Base-by-base conservation (phyloP, 1,140 invertebrate genomes). In the Oscheius sp. region DNA sequence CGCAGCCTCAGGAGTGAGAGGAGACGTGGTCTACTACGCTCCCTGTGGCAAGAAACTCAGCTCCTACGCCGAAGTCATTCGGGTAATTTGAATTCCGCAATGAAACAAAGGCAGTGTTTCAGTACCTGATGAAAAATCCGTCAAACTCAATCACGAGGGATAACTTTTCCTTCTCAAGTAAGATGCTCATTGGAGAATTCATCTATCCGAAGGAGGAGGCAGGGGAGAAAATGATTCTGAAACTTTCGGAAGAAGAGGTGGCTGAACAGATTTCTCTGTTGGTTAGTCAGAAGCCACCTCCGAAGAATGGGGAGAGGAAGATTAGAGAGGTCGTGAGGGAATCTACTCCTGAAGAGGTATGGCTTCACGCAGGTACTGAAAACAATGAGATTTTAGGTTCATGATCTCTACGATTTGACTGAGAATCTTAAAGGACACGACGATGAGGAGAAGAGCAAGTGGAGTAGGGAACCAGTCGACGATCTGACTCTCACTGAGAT, bases 21-120 rank as follows among this genome's bases (percentile, higher is more conserved):
- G 69, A 35, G 69, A 71, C 23, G 69, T 71, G n/a, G 31, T 36
- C 2, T 71, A 71, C 58, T 71, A 61, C 45, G 62, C 59, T 1
- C 69, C 69, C 18, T 62, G 58, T 38, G 69, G 69, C 35, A 71
- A 71, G 23, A 63, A 65, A 34, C 32, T 71, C 52, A 64, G 59
- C 69, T 61, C 59, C n/a, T 71, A 71, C 32, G 58, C 69, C 23
- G 69, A 71, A 34, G 58, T 42, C 45, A 58, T 71, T 35, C 26
- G 69, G 52, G 67, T 68, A 18, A 36, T 35, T 2, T 3, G 18
- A 2, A 13, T 15, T n/a, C 42, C 7, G 10, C 10, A 10, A 36
- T 64, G n/a, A n/a, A 3, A n/a, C n/a, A 26, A 23, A n/a, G 32
- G 20, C n/a, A n/a, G 4, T 31, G 2, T 64, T 68, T 2, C 52